Evolutionary conservation across 2,797 vertebrate species (phyloP).

Genomic region (Anas bahamensis): DNA sequence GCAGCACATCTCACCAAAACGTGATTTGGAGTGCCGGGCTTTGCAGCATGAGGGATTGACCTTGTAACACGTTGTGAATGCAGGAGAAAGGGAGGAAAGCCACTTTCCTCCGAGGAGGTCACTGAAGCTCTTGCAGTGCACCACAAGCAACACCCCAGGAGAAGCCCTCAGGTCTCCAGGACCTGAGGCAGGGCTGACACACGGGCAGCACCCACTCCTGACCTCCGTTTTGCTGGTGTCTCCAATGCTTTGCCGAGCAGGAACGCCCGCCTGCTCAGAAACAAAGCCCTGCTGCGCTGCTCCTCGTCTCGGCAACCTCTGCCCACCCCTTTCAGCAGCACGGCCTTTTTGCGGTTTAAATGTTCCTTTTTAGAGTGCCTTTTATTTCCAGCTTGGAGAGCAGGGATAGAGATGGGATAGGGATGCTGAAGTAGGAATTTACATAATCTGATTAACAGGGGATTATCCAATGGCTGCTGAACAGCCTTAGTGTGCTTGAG

Average conservation of each 20-base stretch:
- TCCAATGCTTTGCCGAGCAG: neutral
- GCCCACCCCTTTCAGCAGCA: neutral
- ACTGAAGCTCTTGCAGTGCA: neutral
- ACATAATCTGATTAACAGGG: slow-evolving; percentile 98
- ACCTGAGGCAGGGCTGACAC: neutral
- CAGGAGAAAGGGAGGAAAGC: neutral
- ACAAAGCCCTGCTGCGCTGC: neutral
- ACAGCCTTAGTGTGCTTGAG: slow-evolving; percentile 88
- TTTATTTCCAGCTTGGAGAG: slow-evolving; percentile 64
- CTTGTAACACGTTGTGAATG: neutral
- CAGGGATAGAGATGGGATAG: slow-evolving; percentile 37
- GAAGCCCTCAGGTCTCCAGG: neutral
- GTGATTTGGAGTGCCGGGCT: neutral
- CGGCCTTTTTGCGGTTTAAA: slow-evolving; percentile 35
- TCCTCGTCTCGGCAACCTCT: neutral
- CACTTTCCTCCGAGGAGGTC: neutral
- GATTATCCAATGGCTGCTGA: slow-evolving; percentile 92
- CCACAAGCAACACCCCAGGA: neutral
- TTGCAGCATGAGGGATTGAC: fast-evolving
- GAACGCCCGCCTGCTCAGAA: neutral
- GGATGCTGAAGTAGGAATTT: slow-evolving; percentile 92
- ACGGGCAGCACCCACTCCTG: neutral
- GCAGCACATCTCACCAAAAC: neutral
- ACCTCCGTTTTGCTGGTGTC: neutral
- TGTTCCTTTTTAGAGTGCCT: slow-evolving; percentile 59